phyloP scores from a whole-genome alignment of 2,888 invertebrate species.

The Pecten maximus region DNA sequence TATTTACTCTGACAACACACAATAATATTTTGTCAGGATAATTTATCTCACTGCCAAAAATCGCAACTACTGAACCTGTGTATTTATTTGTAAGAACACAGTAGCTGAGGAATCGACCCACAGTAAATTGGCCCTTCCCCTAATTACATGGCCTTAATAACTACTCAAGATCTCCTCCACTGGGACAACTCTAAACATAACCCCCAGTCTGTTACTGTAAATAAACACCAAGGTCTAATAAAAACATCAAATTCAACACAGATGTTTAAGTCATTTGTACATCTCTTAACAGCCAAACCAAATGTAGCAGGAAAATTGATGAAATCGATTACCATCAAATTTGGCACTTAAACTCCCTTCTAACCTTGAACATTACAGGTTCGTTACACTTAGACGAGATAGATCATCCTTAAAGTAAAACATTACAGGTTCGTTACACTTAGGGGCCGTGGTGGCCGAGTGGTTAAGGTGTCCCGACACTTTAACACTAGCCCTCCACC shows the following conservation, averaged over 20 bases:
- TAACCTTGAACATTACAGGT: too few relatives aligned
- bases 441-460: too few relatives aligned
- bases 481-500: too few relatives aligned
- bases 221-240: background rate
- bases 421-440: too few relatives aligned
- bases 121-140: background rate
- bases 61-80: background rate
- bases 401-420: too few relatives aligned
- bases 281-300: background rate
- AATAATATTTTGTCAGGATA: background rate
- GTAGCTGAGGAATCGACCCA: background rate
- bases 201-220: background rate
- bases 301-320: too few relatives aligned
- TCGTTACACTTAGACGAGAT: too few relatives aligned
- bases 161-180: background rate
- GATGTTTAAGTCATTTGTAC: background rate
- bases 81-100: background rate
- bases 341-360: too few relatives aligned
- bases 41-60: background rate
- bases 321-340: too few relatives aligned
- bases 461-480: too few relatives aligned
- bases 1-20: background rate
- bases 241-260: background rate
- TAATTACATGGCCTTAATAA: background rate
- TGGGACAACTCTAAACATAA: background rate